A percentile compares a stretch with the other conserved stretches of the same genome.
phyloP scores from a whole-genome alignment of 2,113 vertebrate species.

The Cercopithecus mona region DNA sequence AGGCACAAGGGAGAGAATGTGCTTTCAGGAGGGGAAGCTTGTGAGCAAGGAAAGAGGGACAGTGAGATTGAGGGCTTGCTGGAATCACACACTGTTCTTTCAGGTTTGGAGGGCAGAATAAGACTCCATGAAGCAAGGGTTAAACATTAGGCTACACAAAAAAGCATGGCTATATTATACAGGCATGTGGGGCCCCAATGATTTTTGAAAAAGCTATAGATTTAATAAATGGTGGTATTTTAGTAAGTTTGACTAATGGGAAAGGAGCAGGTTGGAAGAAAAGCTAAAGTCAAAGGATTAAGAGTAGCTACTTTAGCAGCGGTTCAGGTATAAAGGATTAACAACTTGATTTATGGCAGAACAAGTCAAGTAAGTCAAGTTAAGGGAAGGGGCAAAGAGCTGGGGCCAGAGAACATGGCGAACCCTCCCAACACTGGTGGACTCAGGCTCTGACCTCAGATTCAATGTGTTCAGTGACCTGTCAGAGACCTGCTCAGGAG shows the following conservation, averaged over 20 bases:
- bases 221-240: background rate
- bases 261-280: background rate
- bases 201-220: background rate
- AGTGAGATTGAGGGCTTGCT: background rate
- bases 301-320: background rate
- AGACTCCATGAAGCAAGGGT: background rate
- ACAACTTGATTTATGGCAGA: background rate
- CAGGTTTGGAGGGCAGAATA: background rate
- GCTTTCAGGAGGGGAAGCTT: background rate
- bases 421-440: background rate
- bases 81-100: background rate
- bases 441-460: background rate
- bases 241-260: background rate
- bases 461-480: background rate
- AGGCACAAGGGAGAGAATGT: background rate
- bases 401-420: background rate
- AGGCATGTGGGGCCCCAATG: background rate
- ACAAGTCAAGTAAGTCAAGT: background rate
- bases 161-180: background rate
- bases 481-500: background rate
- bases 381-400: background rate
- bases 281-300: background rate
- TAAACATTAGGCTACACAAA: background rate
- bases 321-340: accelerated
- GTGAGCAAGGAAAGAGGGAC: background rate